Conservation (phyloP, 1,140 invertebrate species). For the Protaetia brevitarsis region DNA sequence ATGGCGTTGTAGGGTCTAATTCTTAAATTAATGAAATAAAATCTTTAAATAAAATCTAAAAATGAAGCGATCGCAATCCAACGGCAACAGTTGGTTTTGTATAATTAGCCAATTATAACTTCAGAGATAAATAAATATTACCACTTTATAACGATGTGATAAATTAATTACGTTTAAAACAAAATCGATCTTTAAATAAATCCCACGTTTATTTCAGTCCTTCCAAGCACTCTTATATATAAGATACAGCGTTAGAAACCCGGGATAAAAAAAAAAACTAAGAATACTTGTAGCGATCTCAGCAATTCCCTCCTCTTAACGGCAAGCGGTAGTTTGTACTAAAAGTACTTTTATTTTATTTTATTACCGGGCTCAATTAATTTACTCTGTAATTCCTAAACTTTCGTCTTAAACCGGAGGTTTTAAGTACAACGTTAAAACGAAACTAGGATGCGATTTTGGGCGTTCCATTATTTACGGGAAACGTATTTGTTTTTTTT, state of each 20-base stretch:
- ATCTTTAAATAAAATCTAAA: too few species aligned
- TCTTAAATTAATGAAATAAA: too few species aligned
- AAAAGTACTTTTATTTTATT: not conserved
- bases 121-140: too few species aligned
- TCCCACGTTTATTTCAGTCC: too few species aligned
- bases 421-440: slow-evolving; percentile 16
- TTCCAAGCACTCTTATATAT: too few species aligned
- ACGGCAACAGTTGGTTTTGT: too few species aligned
- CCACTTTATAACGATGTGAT: too few species aligned
- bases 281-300: not conserved
- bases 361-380: slow-evolving; percentile 11
- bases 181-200: too few species aligned
- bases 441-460: slow-evolving; percentile 9
- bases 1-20: too few species aligned
- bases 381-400: slow-evolving; percentile 11
- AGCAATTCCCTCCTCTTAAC: not conserved
- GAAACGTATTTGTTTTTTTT: not conserved
- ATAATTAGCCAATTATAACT: too few species aligned
- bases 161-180: too few species aligned
- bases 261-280: not conserved
- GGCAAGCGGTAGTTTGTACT: slow-evolving; percentile 7
- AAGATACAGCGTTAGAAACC: not conserved
- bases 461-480: slow-evolving; percentile 11
- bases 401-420: slow-evolving; percentile 15
- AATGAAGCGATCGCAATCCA: too few species aligned